Conservation (phyloP, 2,113 vertebrate species). For the Montifringilla adamsi region DNA sequence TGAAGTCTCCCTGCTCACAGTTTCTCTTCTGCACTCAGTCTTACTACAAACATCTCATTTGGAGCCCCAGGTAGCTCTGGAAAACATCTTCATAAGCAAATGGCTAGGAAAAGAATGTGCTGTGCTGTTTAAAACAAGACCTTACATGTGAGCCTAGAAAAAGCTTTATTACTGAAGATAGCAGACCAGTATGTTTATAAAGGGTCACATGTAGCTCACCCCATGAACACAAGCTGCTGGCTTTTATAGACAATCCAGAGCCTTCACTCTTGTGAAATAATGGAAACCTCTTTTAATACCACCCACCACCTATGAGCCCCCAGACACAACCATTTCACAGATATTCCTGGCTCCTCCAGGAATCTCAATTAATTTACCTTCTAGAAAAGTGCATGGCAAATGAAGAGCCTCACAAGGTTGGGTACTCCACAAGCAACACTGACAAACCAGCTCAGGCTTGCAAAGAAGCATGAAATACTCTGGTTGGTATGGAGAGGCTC, state of each 20-base stretch:
- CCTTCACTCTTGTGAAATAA: not conserved
- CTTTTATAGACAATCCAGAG: not conserved
- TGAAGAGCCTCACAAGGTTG: not conserved
- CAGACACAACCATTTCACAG: not conserved
- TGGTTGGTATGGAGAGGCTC: not conserved
- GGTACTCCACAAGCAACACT: not conserved
- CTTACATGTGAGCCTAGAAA: not conserved
- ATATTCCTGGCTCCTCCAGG: not conserved
- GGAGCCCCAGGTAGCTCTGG: not conserved
- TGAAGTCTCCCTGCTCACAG: not conserved
- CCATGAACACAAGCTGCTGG: not conserved
- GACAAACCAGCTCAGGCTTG: not conserved
- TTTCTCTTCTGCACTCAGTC: not conserved
- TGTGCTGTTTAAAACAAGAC: not conserved
- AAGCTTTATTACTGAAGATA: not conserved
- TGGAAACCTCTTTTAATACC: not conserved
- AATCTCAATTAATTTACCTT: not conserved
- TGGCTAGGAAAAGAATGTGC: not conserved
- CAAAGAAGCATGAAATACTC: not conserved
- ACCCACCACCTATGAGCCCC: not conserved
- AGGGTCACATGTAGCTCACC: not conserved
- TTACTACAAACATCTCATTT: not conserved
- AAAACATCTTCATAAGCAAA: constrained; percentile 4
- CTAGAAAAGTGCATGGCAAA: not conserved
- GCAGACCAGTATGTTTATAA: not conserved